Evolutionary conservation across 2,113 vertebrate genomes (phyloP), one percentile per base, ranked within the genome.

Genomic region (Phylloscopus trochiloides): DNA sequence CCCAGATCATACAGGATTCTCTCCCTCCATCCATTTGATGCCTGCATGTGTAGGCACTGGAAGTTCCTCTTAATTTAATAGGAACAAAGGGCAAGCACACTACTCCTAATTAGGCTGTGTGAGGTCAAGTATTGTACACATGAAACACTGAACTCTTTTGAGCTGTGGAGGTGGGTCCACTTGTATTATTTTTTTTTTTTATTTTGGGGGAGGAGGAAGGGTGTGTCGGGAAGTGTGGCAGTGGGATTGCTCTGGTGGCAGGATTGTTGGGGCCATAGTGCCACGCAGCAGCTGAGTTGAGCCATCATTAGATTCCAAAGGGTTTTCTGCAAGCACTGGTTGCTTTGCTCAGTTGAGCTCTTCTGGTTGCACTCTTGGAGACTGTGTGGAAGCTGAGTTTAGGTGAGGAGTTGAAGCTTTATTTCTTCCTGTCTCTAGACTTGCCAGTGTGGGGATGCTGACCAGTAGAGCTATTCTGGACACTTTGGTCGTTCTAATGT

Each of bases 301-400:
- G 43, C 48, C 1, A 1, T 50, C 57, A 1, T 28, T 45, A 19
- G 7, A 3, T 87, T 38, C 42, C 5, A 1, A 12, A 40, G 32
- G 24, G 17, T 17, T 77, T 92, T 51, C 73, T 78, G 24, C 42
- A 58, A 70, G 34, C 20, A 32, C 0, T 0, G 26, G 12, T 74
- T 66, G 34, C 40, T 91, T 77, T 84, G 40, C 65, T 62, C 28
- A 14, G 10, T 31, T 71, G 18, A 43, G 21, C 13, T 63, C 31
- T 43, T 42, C 20, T 67, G 47, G 22, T 31, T n/a, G 38, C 34
- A 66, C 14, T 55, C 48, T 71, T 63, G 61, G 66, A 85, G 19
- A 20, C 51, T 18, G 38, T 2, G 1, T 83, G 32, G 45, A 84
- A 87, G 26, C 57, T 43, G 38, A 85, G 70, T 90, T 85, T 63